These are phyloP conservation scores for Yponomeuta plumbellus DNA, from an alignment of 2,888 invertebrate species.

Conservation along the genomic window DNA sequence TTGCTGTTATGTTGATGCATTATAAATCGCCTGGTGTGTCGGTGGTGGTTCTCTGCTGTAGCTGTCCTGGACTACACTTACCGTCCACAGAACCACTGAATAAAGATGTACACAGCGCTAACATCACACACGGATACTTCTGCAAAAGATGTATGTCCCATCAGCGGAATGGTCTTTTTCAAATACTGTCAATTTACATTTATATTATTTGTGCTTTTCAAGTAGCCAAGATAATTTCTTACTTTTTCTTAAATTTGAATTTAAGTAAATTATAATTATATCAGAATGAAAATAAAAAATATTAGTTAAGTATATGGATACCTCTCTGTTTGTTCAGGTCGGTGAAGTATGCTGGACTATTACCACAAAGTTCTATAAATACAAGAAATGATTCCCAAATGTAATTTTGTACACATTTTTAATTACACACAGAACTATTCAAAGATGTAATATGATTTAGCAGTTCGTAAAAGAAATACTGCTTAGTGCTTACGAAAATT, in stretches of 20 bases:
- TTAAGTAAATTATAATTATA: constrained; percentile 21
- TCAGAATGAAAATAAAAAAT: constrained; percentile 26
- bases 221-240: constrained; percentile 33
- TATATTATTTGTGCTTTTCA: constrained; percentile 27
- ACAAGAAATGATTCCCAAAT: constrained; percentile 77
- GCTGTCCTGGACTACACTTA: constrained; percentile 79
- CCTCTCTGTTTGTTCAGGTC: constrained; percentile 76
- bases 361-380: constrained; percentile 79
- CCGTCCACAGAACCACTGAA: constrained; percentile 78
- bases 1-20: constrained; percentile 32
- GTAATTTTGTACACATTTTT: constrained; percentile 61
- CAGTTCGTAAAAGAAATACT: neutral
- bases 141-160: constrained; percentile 88
- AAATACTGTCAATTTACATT: constrained; percentile 42
- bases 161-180: constrained; percentile 72
- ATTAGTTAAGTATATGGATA: constrained; percentile 62
- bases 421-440: constrained; percentile 29
- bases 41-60: constrained; percentile 51
- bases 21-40: constrained; percentile 44
- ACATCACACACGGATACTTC: constrained; percentile 83
- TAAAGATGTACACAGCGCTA: constrained; percentile 81
- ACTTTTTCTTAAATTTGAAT: constrained; percentile 31
- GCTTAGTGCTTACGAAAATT: neutral
- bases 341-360: constrained; percentile 78
- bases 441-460: constrained; percentile 18